Percentiles rank a stretch among this genome's conserved stretches.
These are phyloP conservation scores for Melanargia galathea DNA, from an alignment of 2,888 invertebrate genomes.

Conservation along the genomic window DNA sequence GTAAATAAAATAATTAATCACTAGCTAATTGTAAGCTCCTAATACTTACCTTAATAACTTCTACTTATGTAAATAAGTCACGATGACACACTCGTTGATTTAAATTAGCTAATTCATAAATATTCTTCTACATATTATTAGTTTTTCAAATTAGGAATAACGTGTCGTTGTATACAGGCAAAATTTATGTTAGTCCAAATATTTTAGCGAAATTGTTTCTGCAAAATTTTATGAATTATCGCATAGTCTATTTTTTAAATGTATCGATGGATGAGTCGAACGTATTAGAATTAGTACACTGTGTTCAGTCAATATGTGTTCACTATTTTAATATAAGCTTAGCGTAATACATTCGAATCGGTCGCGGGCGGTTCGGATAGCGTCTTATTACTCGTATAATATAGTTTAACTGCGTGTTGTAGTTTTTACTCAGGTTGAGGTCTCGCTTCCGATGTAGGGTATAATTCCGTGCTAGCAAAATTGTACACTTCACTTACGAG, in stretches of 20 bases:
- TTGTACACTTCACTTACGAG: constrained; percentile 29
- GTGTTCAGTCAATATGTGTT: constrained; percentile 76
- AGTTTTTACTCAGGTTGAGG: constrained; percentile 34
- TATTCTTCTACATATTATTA: constrained; percentile 59
- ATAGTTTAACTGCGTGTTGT: constrained; percentile 38
- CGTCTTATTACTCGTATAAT: constrained; percentile 32
- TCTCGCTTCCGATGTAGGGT: constrained; percentile 33
- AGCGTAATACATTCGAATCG: constrained; percentile 40
- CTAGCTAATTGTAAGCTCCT: constrained; percentile 35
- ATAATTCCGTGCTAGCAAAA: constrained; percentile 25
- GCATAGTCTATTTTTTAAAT: constrained; percentile 52
- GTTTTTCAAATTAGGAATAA: constrained; percentile 55
- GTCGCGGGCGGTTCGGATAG: constrained; percentile 40
- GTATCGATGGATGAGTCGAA: constrained; percentile 45
- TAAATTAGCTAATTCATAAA: constrained; percentile 60
- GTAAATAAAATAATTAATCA: constrained; percentile 36
- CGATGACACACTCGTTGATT: constrained; percentile 46
- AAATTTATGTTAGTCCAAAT: constrained; percentile 70
- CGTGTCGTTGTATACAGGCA: constrained; percentile 57
- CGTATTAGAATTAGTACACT: constrained; percentile 55
- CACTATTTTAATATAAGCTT: constrained; percentile 60
- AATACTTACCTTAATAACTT: constrained; percentile 26
- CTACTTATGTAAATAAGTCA: constrained; percentile 39
- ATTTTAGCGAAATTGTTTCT: constrained; percentile 69
- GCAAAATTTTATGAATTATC: constrained; percentile 52